These are phyloP conservation scores for Camelus bactrianus DNA, from an alignment of 2,113 vertebrate species.

Conservation along the genomic window DNA sequence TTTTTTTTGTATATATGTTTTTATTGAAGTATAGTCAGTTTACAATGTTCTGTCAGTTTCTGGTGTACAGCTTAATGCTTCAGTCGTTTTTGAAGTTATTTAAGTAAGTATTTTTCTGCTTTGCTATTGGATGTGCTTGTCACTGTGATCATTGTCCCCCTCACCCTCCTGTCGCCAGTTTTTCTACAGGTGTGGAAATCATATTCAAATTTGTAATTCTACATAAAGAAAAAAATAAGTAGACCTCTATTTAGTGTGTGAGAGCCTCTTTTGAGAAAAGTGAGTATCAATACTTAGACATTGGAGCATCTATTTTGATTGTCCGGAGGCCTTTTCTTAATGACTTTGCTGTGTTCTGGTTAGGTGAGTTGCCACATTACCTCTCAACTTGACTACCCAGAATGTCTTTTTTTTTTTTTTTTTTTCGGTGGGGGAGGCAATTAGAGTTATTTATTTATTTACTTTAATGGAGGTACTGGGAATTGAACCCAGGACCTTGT, in stretches of 20 bases:
- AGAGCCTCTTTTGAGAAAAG: not conserved
- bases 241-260: not conserved
- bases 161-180: not conserved
- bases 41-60: too few species aligned
- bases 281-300: not conserved
- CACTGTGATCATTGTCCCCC: not conserved
- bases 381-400: slow-evolving; percentile 2
- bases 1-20: too few species aligned
- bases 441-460: too few species aligned
- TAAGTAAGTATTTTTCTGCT: not conserved
- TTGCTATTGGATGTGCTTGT: not conserved
- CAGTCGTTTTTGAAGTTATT: slow-evolving; percentile 14
- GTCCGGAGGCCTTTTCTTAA: slow-evolving; percentile 25
- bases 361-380: slow-evolving; percentile 28
- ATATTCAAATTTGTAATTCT: slow-evolving; percentile 21
- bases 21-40: too few species aligned
- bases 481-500: too few species aligned
- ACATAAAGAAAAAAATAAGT: not conserved
- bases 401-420: not conserved
- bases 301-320: not conserved
- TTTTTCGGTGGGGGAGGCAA: too few species aligned
- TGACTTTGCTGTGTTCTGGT: not conserved
- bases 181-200: slow-evolving; percentile 10
- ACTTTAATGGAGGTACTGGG: too few species aligned
- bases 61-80: too few species aligned